Evolutionary conservation across 2,113 vertebrate species (phyloP), one percentile per base, ranked within the genome.

Genomic region (Octodon degus): DNA sequence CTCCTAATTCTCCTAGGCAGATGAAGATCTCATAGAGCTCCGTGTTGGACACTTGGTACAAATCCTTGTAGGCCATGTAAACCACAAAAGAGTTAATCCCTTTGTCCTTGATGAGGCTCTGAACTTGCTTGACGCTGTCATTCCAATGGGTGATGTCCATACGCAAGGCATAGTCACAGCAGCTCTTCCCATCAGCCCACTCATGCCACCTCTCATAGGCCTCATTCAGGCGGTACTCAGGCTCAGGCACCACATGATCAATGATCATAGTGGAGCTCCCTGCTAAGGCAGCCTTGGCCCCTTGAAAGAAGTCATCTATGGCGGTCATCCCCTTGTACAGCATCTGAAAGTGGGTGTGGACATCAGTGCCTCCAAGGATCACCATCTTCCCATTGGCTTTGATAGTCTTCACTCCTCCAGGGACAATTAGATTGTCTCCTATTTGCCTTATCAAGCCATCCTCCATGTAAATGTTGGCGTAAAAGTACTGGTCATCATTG

Each of bases 371-470:
- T 27, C 99, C 99, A 0, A 99, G 99, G 43, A 99, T 99, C 97
- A 99, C 99, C 99, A 99, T 99, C 98, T 99, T 99, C 93, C 99
- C 99, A 11, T 99, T 99, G 98, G 99, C 99, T 97, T 99, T 99
- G 47, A 99, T 98, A 97, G 98, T 99, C 98, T 99, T 99, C 97
- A 99, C 99, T 9, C 99, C 99, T 91, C 99, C 99, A 9, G 99
- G 99, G 72, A 99, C 99, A 76, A 99, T 99, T 97, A 99, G 98
- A 97, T 99, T 99, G 98, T 99, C 99, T 91, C 99, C 99, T n/a
- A 99, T 99, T 98, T 99, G 99, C 98, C 99, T 99, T 97, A 99
- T 99, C 97, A 99, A 98, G 95, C 99, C 99, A 99, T 99, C 99
- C 96, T 99, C 99, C 99, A 99, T 99, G 98, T 99, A 99, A 98